phyloP scores from a whole-genome alignment of 2,113 vertebrate genomes.

The Hippocampus comes region DNA sequence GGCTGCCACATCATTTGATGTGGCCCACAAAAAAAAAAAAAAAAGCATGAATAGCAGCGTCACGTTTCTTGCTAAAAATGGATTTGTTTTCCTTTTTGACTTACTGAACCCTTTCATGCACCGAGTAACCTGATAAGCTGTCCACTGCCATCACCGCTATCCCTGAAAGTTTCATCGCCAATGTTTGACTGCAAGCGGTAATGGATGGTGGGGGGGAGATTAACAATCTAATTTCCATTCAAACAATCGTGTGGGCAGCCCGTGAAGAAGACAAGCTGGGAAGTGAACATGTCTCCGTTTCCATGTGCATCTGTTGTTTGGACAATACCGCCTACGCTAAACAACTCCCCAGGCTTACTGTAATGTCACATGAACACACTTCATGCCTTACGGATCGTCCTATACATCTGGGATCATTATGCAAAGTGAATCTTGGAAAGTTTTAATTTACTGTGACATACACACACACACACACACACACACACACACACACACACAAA shows the following conservation, averaged over 20 bases:
- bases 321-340: constrained; percentile 40
- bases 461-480: no score
- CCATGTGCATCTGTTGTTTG: constrained; percentile 51
- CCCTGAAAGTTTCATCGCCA: no score
- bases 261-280: constrained; percentile 17
- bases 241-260: constrained; percentile 46
- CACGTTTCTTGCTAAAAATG: no score
- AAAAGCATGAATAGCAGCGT: no score
- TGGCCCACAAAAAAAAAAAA: no score
- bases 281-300: constrained; percentile 35
- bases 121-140: no score
- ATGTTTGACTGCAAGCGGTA: constrained; percentile 3
- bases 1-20: not conserved
- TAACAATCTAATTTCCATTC: constrained; percentile 29
- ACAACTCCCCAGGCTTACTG: not conserved
- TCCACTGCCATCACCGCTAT: no score
- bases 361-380: not conserved
- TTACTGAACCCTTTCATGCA: no score
- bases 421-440: not conserved
- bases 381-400: not conserved
- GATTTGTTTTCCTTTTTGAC: no score
- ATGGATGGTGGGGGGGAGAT: constrained; percentile 2
- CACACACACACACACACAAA: no score
- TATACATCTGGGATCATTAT: not conserved
- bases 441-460: not conserved